Evolutionary conservation across 1,140 invertebrate genomes (phyloP).

Genomic region (Cotesia typhae): DNA sequence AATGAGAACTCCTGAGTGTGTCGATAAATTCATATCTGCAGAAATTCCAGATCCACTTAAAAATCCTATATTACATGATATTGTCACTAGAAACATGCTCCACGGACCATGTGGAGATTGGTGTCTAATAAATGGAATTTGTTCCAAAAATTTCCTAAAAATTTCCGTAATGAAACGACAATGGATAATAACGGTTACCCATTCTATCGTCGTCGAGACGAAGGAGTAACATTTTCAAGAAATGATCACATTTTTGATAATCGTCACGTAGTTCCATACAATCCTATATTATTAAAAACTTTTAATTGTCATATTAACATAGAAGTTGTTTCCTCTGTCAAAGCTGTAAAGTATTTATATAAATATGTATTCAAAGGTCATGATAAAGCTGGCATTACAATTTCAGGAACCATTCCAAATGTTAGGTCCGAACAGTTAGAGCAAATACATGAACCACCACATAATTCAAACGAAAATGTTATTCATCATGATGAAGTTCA

Average conservation of each 20-base stretch:
- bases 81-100: no score
- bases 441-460: not conserved
- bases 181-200: constrained; percentile 25
- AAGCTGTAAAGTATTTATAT: constrained; percentile 27
- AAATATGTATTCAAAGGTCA: constrained; percentile 9
- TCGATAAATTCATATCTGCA: not conserved
- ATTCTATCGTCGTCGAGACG: not conserved
- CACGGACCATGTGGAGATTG: not conserved
- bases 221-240: not conserved
- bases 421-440: not conserved
- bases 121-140: constrained; percentile 42
- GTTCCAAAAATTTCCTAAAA: constrained; percentile 46
- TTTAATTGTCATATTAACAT: constrained; percentile 35
- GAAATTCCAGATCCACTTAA: no score
- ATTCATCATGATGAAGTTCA: constrained; percentile 11
- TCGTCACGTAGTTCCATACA: constrained; percentile 30
- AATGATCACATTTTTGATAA: constrained; percentile 23
- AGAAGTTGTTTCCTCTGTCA: constrained; percentile 23
- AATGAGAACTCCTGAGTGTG: constrained; percentile 18
- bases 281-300: constrained; percentile 20
- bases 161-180: constrained; percentile 7
- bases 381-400: not conserved
- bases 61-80: no score
- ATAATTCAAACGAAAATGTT: not conserved
- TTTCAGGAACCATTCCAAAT: not conserved